These are phyloP conservation scores for Rhorus exstirpatorius DNA, from an alignment of 2,888 invertebrate species.

Conservation along the genomic window DNA sequence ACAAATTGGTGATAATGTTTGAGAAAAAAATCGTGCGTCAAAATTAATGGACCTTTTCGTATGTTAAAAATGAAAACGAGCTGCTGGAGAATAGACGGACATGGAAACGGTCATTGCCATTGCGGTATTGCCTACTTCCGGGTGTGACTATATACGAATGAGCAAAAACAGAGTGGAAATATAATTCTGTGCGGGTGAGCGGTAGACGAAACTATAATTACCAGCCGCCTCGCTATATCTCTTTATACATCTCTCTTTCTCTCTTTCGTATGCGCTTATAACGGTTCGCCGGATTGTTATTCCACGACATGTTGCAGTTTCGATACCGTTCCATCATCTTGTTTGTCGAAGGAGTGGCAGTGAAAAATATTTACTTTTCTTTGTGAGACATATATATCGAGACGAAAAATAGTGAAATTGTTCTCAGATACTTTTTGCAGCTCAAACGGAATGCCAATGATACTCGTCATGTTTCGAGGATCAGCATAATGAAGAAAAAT, in stretches of 20 bases:
- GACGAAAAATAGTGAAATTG: too few species aligned
- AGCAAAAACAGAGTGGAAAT: slow-evolving; percentile 46
- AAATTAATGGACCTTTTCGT: slow-evolving; percentile 1
- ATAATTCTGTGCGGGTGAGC: slow-evolving; percentile 47
- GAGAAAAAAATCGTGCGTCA: not conserved
- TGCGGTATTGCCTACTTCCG: slow-evolving; percentile 46
- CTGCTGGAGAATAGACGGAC: not conserved
- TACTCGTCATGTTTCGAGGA: too few species aligned
- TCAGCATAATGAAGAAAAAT: not conserved
- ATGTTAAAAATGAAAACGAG: slow-evolving; percentile 11
- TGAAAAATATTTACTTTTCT: not conserved
- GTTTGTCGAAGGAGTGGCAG: not conserved
- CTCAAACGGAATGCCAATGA: too few species aligned
- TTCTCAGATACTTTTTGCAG: too few species aligned
- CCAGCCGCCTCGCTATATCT: not conserved
- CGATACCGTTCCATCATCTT: slow-evolving; percentile 1
- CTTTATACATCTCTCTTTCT: not conserved
- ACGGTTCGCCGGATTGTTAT: slow-evolving; percentile 43
- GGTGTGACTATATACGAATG: slow-evolving; percentile 20
- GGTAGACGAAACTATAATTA: slow-evolving; percentile 63
- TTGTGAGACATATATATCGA: too few species aligned
- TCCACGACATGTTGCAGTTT: slow-evolving; percentile 14
- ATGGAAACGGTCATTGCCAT: slow-evolving; percentile 61
- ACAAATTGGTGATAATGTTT: not conserved
- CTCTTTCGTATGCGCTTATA: not conserved